phyloP scores from a whole-genome alignment of 2,113 vertebrate species.

The Silurus glanis region DNA sequence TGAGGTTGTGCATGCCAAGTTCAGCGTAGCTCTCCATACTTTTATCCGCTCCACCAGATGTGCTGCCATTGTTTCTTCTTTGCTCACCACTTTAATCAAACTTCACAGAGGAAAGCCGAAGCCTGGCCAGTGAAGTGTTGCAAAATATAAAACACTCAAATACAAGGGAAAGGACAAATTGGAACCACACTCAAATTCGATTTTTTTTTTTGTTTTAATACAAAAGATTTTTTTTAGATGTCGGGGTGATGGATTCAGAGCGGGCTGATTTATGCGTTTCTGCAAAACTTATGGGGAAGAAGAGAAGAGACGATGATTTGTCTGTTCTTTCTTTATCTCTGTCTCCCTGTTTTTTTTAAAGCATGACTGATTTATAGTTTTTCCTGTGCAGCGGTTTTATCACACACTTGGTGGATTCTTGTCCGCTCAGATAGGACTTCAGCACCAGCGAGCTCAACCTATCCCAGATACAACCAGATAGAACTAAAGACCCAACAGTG shows the following conservation, averaged over 20 bases:
- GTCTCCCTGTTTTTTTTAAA: slow-evolving; percentile 20
- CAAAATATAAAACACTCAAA: slow-evolving; percentile 68
- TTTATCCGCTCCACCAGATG: slow-evolving; percentile 25
- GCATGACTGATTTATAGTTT: slow-evolving; percentile 61
- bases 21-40: slow-evolving; percentile 12
- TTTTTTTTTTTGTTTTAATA: slow-evolving; percentile 48
- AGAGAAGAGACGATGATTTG: slow-evolving; percentile 63
- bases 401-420: slow-evolving; percentile 48
- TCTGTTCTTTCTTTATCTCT: slow-evolving; percentile 52
- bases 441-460: slow-evolving; percentile 12
- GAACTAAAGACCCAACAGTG: not conserved
- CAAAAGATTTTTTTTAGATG: slow-evolving; percentile 57
- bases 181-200: slow-evolving; percentile 62
- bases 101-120: slow-evolving; percentile 51
- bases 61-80: slow-evolving; percentile 46
- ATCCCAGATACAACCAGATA: slow-evolving; percentile 19
- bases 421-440: slow-evolving; percentile 13
- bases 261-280: slow-evolving; percentile 63
- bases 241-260: slow-evolving; percentile 55
- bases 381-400: slow-evolving; percentile 58
- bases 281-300: slow-evolving; percentile 63
- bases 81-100: slow-evolving; percentile 57
- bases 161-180: slow-evolving; percentile 60
- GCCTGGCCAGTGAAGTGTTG: slow-evolving; percentile 65
- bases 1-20: slow-evolving; percentile 29